A percentile compares a stretch with the other conserved stretches of the same genome.
Conservation (phyloP, 2,797 vertebrate genomes). For the Pagetopsis macropterus region DNA sequence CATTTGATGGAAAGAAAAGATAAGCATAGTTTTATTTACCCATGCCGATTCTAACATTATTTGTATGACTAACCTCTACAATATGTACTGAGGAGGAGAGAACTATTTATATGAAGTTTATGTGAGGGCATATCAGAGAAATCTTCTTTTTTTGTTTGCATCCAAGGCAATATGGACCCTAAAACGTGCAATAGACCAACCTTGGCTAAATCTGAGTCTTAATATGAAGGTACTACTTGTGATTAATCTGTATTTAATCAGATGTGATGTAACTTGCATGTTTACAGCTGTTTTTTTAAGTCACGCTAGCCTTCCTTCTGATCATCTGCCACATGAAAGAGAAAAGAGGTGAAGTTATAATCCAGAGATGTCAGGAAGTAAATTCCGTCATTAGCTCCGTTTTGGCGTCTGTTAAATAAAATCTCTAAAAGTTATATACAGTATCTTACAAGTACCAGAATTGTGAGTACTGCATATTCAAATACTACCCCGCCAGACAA, state of each 20-base stretch:
- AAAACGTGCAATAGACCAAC: slow-evolving; percentile 12
- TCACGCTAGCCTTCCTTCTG: slow-evolving; percentile 16
- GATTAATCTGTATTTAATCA: neutral
- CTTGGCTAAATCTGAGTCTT: slow-evolving; percentile 16
- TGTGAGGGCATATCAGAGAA: slow-evolving; percentile 25
- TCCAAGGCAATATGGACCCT: slow-evolving; percentile 8
- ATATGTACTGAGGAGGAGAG: neutral
- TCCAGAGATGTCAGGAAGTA: slow-evolving; percentile 68
- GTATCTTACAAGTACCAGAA: slow-evolving; percentile 8
- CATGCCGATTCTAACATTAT: slow-evolving; percentile 20
- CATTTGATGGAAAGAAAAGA: slow-evolving; percentile 17
- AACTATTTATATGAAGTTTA: neutral
- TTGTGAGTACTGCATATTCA: slow-evolving; percentile 9
- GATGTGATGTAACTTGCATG: slow-evolving; percentile 8
- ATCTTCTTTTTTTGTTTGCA: slow-evolving; percentile 17
- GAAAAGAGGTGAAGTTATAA: slow-evolving; percentile 14
- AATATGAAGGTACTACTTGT: neutral
- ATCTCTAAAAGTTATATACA: slow-evolving; percentile 25
- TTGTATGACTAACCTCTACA: slow-evolving; percentile 30
- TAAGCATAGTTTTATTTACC: slow-evolving; percentile 20
- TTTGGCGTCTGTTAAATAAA: slow-evolving; percentile 11
- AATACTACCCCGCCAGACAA: slow-evolving; percentile 32
- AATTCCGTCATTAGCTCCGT: slow-evolving; percentile 68
- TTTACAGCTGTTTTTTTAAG: slow-evolving; percentile 5
- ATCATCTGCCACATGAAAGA: slow-evolving; percentile 15